Base-by-base conservation (phyloP, 2,888 invertebrate species). In the Mechanitis mazaeus region DNA sequence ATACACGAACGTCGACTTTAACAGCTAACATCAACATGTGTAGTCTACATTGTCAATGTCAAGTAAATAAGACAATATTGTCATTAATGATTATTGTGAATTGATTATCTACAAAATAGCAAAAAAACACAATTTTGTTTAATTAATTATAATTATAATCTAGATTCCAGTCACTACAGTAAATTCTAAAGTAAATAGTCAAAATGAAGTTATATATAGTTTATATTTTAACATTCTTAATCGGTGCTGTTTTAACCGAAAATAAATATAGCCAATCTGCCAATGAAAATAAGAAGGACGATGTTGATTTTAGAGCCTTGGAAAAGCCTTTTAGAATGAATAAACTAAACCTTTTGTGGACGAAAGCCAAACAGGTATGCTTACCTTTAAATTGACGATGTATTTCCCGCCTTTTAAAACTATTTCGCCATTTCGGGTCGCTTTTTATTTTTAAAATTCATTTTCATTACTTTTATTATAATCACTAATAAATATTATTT, bases 261-360 rank as follows among this genome's bases (percentile, higher is more conserved):
- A 94, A 93, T 76, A 94, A 94, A 87, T 94, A 95, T 80, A 92
- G 93, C 0, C 91, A 90, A 54, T 87, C 91, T 63, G 93, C 92
- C 3, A 93, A 92, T 74, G 81, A 84, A 65, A 87, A 87, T 68
- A 80, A 81, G 63, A 58, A 55, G 35, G 79, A 72, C 61, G 81
- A 82, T 63, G 87, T 92, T 0, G 91, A 93, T 64, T 93, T 96
- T 68, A 92, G 95, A 74, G 94, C 92, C 64, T 81, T 96, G 55
- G 94, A 96, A 69, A 94, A 94, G 74, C 97, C 97, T 3, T 98
- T 95, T 85, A 92, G 97, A 70, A 97, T 97, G 94, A 94, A 95
- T 42, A 98, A 97, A 87, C 84, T 97, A 45, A 97, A 98, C 86
- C 84, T 96, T 63, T 86, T 98, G 33, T 98, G 97, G 97, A 86